Evolutionary conservation across 2,888 invertebrate species (phyloP), one percentile per base, ranked within the genome.

Genomic region (Disparrhopalites patrizii): DNA sequence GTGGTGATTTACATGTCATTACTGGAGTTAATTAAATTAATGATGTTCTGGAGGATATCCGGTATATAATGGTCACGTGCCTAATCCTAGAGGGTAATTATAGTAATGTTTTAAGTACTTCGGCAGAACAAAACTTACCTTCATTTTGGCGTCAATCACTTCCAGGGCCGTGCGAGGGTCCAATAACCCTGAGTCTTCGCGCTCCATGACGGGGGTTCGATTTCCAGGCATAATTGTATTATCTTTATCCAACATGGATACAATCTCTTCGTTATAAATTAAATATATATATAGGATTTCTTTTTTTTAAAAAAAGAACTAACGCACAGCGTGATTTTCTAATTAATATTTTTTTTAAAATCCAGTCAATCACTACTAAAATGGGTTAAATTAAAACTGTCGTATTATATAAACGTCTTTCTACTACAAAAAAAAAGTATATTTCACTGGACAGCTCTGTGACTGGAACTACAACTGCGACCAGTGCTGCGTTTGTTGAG

Each of bases 61-160:
- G 13, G 13, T 20, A 43, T 30, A 43, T 23, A 36, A 36, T 36
- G 47, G n/a, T 47, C n/a, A n/a, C n/a, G n/a, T n/a, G n/a, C 36
- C 36, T 36, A 15, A 36, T 15, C 36, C 7, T 15, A 15, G 8
- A 36, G 15, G 7, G 36, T 36, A 36, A 43, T 43, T 4, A 43
- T 10, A 43, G n/a, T n/a, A 43, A 43, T 20, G n/a, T 43, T 15
- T n/a, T n/a, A n/a, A n/a, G n/a, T 43, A 43, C 43, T 43, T 43
- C 15, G 43, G 20, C 36, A 36, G 15, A 10, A 18, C 20, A 8
- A 15, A 18, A 28, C 43, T 20, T 61, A 61, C 60, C 33, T 61
- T 61, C 60, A 61, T 61, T 18, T 61, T 61, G 3, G n/a, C 27
- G 13, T 61, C 60, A 43, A 30, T 47, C 2, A 61, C 60, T 20